Conservation (phyloP, 2,888 invertebrate genomes). For the Machimus rusticus region DNA sequence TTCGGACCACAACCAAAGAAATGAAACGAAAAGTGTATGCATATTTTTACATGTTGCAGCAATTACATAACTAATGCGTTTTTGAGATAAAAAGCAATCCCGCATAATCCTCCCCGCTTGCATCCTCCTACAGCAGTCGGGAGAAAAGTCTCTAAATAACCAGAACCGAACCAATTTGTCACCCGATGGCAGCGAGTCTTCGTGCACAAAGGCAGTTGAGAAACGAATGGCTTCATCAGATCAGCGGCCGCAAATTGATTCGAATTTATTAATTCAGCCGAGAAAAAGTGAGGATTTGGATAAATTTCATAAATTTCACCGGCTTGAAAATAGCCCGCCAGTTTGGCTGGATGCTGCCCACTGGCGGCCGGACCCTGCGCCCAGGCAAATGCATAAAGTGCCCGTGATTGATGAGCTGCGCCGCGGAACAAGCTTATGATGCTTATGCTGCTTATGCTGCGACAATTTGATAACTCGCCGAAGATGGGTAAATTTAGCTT, state of each 20-base stretch:
- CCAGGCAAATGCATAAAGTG: background rate
- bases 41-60: background rate
- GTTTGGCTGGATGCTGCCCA: background rate
- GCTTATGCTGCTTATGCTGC: background rate
- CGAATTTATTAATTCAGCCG: conserved; percentile 17
- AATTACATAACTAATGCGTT: background rate
- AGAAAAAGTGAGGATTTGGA: conserved; percentile 26
- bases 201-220: background rate
- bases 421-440: conserved; percentile 19
- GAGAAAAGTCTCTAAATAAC: background rate
- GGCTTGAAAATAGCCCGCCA: background rate
- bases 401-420: conserved; percentile 15
- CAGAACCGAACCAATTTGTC: conserved; percentile 28
- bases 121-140: background rate
- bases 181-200: background rate
- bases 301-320: conserved; percentile 33
- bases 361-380: background rate
- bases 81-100: background rate
- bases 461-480: conserved; percentile 28
- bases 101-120: background rate
- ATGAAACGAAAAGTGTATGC: background rate
- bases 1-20: background rate
- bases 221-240: conserved; percentile 22
- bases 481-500: conserved; percentile 17
- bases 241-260: background rate